Evolutionary conservation across 2,797 vertebrate species (phyloP), one percentile per base, ranked within the genome.

Genomic region (Manis crassicaudata): DNA sequence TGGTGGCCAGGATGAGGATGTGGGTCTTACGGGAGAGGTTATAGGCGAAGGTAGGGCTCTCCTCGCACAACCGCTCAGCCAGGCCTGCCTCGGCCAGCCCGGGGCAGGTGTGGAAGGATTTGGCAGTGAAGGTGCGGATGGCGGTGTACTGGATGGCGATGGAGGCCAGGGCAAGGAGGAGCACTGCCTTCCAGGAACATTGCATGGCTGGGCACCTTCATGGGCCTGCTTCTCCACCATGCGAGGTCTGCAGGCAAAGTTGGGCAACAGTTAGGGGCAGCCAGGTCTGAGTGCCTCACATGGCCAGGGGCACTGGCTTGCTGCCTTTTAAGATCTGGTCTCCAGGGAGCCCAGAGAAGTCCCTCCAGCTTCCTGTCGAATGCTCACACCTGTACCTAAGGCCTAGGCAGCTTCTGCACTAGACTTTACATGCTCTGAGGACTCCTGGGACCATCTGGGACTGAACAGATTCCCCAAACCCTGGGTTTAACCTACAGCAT

Each of bases 101-200:
- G 0, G 99, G 99, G 96, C 99, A 99, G 97, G 99, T 98, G 97
- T 99, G 99, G 98, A 99, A 99, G 97, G 99, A 99, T 98, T 99
- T 99, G 98, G 99, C 99, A 1, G 99, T 99, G 98, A 99, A 99
- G 18, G 99, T 99, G 95, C 99, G 99, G 98, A 99, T 99, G 97
- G 99, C 99, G 8, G 99, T 99, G 98, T 99, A 99, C 98, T 99
- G 99, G 98, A 99, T 99, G 94, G 99, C 99, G 46, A 99, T 99
- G 97, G 99, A 99, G 97, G 99, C 99, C 99, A 99, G 99, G 97
- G 99, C 99, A 97, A 99, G 98, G 98, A 99, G 98, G 98, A 99
- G 99, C 98, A 99, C 99, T 98, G 99, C 99, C 99, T 99, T 99
- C 99, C 99, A 99, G 98, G 99, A 99, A 99, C 99, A 99, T 99